Conservation (phyloP, 2,113 vertebrate genomes). For the Dunckerocampus dactyliophorus region DNA sequence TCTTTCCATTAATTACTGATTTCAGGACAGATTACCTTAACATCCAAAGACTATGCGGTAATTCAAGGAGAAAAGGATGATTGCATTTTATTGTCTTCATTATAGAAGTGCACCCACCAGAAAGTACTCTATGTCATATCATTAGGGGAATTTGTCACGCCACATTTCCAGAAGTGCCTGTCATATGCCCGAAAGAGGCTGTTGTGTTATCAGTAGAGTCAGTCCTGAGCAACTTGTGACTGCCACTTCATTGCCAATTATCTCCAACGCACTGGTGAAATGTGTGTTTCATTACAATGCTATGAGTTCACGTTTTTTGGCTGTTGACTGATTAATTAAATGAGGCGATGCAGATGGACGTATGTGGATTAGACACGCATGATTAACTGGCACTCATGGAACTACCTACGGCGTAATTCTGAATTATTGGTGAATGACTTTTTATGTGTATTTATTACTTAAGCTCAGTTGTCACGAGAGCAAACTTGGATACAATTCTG, state of each 20-base stretch:
- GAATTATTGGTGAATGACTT: neutral
- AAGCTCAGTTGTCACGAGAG: too few relatives aligned
- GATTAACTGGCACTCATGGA: too few relatives aligned
- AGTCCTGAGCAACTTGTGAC: slow-evolving; percentile 26
- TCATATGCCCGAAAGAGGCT: slow-evolving; percentile 17
- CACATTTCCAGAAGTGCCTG: slow-evolving; percentile 18
- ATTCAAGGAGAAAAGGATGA: slow-evolving; percentile 40
- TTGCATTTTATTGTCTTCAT: slow-evolving; percentile 50
- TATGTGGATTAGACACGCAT: too few relatives aligned
- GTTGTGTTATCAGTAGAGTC: slow-evolving; percentile 20
- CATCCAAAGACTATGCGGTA: slow-evolving; percentile 24
- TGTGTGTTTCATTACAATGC: slow-evolving; percentile 1
- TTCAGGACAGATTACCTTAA: slow-evolving; percentile 58
- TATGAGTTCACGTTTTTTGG: neutral
- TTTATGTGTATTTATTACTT: too few relatives aligned
- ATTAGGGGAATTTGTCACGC: slow-evolving; percentile 31
- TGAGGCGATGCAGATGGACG: neutral
- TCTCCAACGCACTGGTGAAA: neutral
- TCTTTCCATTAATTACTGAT: slow-evolving; percentile 62
- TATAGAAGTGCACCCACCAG: slow-evolving; percentile 40
- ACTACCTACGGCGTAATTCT: too few relatives aligned
- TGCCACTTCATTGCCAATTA: neutral
- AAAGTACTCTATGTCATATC: slow-evolving; percentile 20
- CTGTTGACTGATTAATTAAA: neutral
- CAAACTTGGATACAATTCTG: too few relatives aligned